Evolutionary conservation across 1,140 invertebrate genomes (phyloP), one percentile per base, ranked within the genome.

Genomic region (Bradynema listronoti): DNA sequence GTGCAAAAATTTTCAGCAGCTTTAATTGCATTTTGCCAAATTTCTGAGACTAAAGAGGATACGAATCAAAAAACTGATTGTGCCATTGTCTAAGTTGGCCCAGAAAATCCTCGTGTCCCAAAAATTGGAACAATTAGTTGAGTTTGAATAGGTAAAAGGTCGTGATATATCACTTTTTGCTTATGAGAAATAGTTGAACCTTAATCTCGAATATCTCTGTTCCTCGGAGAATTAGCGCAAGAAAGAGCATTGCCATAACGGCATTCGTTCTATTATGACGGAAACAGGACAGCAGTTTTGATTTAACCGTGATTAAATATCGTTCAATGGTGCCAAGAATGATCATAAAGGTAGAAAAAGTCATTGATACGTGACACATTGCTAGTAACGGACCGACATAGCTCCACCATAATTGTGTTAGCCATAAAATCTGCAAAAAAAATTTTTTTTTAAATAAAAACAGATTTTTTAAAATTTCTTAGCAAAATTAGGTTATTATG

Each of bases 341-440:
- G 56, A 70, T 70, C 52, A 72, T 46, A 22, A 68, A 45, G 47
- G 65, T 71, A n/a, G 68, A 71, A 41, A 71, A 70, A 22, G 67
- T 70, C 67, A 69, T 69, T n/a, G 66, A 64, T 43, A 69, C 68
- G 42, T 70, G 60, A 50, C 68, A 70, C 4, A 72, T 29, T 5
- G 69, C 50, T 22, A 70, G 46, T 9, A 70, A 32, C 9, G 68
- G 69, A 1, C 69, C 65, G 25, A 70, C 69, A 50, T 72, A 72
- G 30, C 39, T 41, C 54, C 64, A 72, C 58, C 65, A 70, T 14
- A 65, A 36, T 25, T 42, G 34, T 16, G 59, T 52, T 25, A 70
- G 24, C 69, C 67, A 72, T 5, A 64, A 36, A 19, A 64, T 58
- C 42, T 64, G 53, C 4, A 64, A n/a, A 25, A 30, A 5, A 57